These are phyloP conservation scores for Drosophila bocki DNA, from an alignment of 1,140 invertebrate species.

Conservation along the genomic window DNA sequence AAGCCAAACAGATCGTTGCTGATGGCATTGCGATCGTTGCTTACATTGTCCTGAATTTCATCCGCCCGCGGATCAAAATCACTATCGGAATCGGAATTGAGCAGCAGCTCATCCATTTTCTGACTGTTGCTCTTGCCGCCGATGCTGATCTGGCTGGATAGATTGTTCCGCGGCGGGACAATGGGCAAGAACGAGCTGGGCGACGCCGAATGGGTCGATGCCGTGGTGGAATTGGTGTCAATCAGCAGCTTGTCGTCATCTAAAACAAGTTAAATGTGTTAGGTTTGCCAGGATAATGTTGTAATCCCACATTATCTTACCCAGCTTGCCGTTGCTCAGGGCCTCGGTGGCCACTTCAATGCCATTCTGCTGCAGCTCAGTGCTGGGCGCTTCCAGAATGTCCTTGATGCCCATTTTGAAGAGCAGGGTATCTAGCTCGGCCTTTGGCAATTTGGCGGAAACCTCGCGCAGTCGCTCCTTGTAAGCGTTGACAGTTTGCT, in stretches of 20 bases:
- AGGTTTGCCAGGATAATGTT: not conserved
- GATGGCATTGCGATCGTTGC: constrained; percentile 77
- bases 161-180: constrained; percentile 88
- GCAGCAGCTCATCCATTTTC: constrained; percentile 92
- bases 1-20: constrained; percentile 84
- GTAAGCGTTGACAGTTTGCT: constrained; percentile 86
- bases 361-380: constrained; percentile 49
- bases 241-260: constrained; percentile 85
- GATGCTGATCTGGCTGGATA: constrained; percentile 86
- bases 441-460: constrained; percentile 79
- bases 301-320: constrained; percentile 29
- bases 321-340: constrained; percentile 74
- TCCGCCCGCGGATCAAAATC: constrained; percentile 92
- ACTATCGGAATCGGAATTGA: constrained; percentile 92
- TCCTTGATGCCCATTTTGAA: constrained; percentile 79
- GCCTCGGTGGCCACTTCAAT: constrained; percentile 44
- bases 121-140: constrained; percentile 88
- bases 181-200: constrained; percentile 86
- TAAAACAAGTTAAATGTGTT: constrained; percentile 20
- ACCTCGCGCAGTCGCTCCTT: constrained; percentile 86
- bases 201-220: constrained; percentile 67
- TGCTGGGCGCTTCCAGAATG: constrained; percentile 69
- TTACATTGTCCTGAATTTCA: constrained; percentile 86
- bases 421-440: constrained; percentile 80
- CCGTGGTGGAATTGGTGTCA: constrained; percentile 77